phyloP scores from a whole-genome alignment of 2,797 vertebrate genomes.

The Squalus acanthias region DNA sequence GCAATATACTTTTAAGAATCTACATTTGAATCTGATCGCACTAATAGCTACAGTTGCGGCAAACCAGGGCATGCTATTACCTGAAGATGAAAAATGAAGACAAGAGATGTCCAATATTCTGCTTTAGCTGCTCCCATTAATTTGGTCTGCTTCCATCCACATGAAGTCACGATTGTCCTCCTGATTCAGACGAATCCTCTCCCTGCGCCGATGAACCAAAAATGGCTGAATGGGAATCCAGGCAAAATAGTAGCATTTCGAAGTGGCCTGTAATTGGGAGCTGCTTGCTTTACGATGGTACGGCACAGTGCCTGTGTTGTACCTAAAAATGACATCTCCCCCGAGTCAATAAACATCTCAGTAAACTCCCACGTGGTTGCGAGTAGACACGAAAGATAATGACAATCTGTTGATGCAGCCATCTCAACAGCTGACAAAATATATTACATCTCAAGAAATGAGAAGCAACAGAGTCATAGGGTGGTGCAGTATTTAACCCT shows the following conservation, averaged over 20 bases:
- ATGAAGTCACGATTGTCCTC: too few relatives aligned
- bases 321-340: neutral
- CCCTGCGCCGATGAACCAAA: neutral
- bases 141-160: neutral
- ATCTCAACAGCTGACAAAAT: constrained; percentile 23
- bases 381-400: constrained; percentile 2
- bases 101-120: neutral
- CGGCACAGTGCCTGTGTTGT: neutral
- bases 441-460: constrained; percentile 7
- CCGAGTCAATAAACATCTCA: neutral
- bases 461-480: neutral
- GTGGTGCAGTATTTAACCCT: neutral
- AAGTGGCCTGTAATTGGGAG: neutral
- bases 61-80: neutral
- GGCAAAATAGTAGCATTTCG: neutral
- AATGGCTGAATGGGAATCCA: neutral
- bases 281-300: neutral
- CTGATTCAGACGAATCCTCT: neutral
- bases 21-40: neutral
- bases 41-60: neutral
- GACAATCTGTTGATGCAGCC: neutral
- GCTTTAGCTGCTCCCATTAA: neutral
- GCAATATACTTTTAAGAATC: neutral
- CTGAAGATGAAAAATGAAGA: neutral
- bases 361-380: neutral